Evolutionary conservation across 2,113 vertebrate species (phyloP), one percentile per base, ranked within the genome.

Genomic region (Meles meles): DNA sequence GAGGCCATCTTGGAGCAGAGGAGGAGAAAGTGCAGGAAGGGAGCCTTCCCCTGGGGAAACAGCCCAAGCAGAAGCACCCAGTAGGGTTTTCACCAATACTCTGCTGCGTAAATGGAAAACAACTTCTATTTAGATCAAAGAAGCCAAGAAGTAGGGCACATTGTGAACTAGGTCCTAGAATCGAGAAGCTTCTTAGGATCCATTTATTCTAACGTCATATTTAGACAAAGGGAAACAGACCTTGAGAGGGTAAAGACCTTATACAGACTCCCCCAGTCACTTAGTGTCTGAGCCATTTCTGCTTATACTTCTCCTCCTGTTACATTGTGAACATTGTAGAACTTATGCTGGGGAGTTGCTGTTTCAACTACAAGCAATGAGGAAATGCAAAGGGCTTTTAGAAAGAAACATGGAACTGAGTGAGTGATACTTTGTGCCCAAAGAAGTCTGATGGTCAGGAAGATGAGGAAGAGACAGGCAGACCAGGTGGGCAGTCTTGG

Each of bases 271-370:
- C 4, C 15, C 12, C 55, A 37, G 39, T 85, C 27, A 20, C 88
- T 81, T 57, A 31, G 15, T n/a, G 29, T 29, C 42, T 29, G 13
- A 47, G 29, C 5, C 2, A 21, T 20, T 31, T 69, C 34, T 80
- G 23, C 7, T 34, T 21, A 37, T 0, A 3, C 5, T 37, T 1
- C 39, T 72, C 14, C 12, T 76, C 21, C 9, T 18, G 0, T 69
- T 81, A 20, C 3, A 25, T 84, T 71, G 61, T 76, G 83, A 85
- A 88, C 88, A 37, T 49, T 67, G 67, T 63, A 34, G 42, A 55
- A 65, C 52, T 61, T n/a, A 29, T 61, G 55, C 94, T 88, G 77
- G 80, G 87, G 80, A 88, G 34, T 83, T 44, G 81, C 37, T 21
- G 44, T 79, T 94, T 83, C 27, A 71, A 57, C 74, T 93, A 31